A percentile compares a stretch with the other conserved stretches of the same genome.
These are phyloP conservation scores for Cyrtonyx montezumae DNA, from an alignment of 2,113 vertebrate genomes.

Conservation along the genomic window DNA sequence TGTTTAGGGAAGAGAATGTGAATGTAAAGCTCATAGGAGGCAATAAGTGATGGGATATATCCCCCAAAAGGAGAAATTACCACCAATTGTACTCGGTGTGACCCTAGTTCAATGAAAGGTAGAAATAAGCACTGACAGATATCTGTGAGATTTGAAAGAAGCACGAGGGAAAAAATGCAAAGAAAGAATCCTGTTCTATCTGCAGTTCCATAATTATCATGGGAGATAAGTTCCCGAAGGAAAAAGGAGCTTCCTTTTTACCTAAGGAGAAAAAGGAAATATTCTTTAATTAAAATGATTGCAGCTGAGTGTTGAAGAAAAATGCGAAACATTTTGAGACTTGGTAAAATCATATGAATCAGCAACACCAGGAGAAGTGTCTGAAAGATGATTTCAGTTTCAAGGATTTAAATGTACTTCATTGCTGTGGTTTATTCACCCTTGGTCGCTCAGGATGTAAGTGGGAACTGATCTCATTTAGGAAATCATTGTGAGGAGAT, in stretches of 20 bases:
- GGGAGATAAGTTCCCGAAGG: not conserved
- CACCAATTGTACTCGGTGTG: not conserved
- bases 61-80: not conserved
- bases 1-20: not conserved
- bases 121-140: not conserved
- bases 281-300: not conserved
- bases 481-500: constrained; percentile 67
- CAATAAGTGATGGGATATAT: too few relatives aligned
- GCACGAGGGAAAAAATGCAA: not conserved
- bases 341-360: constrained; percentile 7
- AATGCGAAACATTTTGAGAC: constrained; percentile 21
- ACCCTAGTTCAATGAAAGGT: not conserved
- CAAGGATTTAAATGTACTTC: constrained; percentile 58
- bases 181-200: not conserved
- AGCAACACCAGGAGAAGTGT: not conserved
- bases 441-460: constrained; percentile 64
- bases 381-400: constrained; percentile 57
- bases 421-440: constrained; percentile 63
- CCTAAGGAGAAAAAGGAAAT: not conserved
- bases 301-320: not conserved
- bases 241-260: not conserved
- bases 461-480: constrained; percentile 70
- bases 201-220: not conserved
- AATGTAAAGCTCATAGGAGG: not conserved
- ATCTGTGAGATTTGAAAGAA: not conserved